Evolutionary conservation across 1,140 invertebrate genomes (phyloP).

Genomic region (Geopemphigus sp.): DNA sequence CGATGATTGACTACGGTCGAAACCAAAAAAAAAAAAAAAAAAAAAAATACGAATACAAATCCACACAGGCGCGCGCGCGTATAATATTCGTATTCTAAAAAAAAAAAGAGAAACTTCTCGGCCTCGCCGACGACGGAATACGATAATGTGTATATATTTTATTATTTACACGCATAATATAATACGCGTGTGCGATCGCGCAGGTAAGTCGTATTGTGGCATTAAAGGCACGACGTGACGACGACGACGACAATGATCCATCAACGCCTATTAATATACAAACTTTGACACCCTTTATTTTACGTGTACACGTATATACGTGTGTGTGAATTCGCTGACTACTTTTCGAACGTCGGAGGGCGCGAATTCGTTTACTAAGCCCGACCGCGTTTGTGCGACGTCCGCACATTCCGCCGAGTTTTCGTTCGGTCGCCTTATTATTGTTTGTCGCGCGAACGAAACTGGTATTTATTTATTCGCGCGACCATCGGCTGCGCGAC

Average conservation of each 20-base stretch:
- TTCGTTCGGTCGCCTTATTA: too few species aligned
- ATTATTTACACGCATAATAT: background rate
- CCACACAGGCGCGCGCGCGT: background rate
- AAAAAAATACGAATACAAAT: background rate
- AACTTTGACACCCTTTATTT: constrained; percentile 30
- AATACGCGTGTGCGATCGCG: too few species aligned
- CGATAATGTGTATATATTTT: background rate
- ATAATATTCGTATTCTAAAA: background rate
- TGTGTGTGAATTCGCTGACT: too few species aligned
- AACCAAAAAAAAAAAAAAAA: constrained; percentile 24
- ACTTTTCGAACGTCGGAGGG: too few species aligned
- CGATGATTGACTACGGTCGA: constrained; percentile 46
- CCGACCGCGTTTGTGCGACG: too few species aligned
- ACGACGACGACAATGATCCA: constrained; percentile 40
- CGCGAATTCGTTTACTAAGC: too few species aligned
- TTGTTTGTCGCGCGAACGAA: too few species aligned
- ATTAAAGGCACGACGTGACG: background rate
- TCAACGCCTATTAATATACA: background rate
- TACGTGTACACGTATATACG: background rate
- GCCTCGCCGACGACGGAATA: background rate
- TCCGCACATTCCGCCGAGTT: too few species aligned
- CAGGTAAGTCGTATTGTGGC: background rate
- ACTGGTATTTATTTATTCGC: too few species aligned
- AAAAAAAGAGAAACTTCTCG: background rate
- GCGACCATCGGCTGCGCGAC: too few species aligned